Base-by-base conservation (phyloP, 2,113 vertebrate species). In the Tachycineta bicolor region DNA sequence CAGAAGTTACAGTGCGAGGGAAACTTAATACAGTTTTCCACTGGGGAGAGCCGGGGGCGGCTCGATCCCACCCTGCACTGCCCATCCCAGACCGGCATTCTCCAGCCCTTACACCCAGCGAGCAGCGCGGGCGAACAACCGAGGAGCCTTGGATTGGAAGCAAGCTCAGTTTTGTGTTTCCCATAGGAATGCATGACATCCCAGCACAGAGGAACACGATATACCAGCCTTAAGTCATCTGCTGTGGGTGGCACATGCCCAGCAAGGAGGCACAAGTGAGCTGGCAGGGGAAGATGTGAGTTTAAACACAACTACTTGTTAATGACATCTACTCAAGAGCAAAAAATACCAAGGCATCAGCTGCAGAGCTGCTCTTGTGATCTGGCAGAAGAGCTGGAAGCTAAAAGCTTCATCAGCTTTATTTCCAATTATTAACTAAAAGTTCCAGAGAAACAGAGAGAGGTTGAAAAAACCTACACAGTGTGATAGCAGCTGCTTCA, bases 11-110 rank as follows among this genome's bases (percentile, higher is more conserved):
- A 94, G 60, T 29, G 5, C 52, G 50, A 75, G 56, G 83, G 78
- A 87, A 95, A 85, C 79, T 76, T 14, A 49, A 95, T 18, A 26
- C 20, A n/a, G 50, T 91, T 97, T 94, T 81, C 31, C 88, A 71
- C 10, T 11, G 79, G n/a, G 67, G 26, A 85, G 82, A 75, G 58
- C 26, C 15, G 22, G 67, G 91, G 50, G 41, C 56, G 29, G 70
- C 43, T 80, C 22, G 12, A 37, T 46, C 68, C 93, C 14, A 50
- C 44, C 73, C 64, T 18, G 37, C 73, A 37, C 33, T 6, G 41
- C 25, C 47, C 18, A 3, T 20, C 73, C 55, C 90, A 33, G 62
- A 13, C 14, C 20, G 3, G 39, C 26, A 0, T 59, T 59, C 59
- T 46, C 47, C 89, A 46, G 64, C 59, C n/a, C 62, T 43, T 10